Conservation (phyloP, 1,140 invertebrate genomes). For the Ceratosolen fusciceps region DNA sequence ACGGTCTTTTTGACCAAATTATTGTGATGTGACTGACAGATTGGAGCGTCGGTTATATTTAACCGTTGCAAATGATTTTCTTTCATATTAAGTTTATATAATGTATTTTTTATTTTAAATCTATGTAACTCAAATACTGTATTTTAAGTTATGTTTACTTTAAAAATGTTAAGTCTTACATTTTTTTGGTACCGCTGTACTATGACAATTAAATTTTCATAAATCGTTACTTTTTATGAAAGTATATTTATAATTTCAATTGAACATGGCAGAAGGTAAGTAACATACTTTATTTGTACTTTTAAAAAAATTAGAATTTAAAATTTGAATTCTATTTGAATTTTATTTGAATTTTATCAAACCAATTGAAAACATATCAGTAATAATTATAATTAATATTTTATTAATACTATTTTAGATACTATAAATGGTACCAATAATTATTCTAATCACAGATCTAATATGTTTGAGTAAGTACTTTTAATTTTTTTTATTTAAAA, state of each 20-base stretch:
- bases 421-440: constrained; percentile 10
- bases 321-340: neutral
- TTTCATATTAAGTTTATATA: neutral
- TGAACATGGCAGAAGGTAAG: constrained; percentile 51
- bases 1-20: constrained; percentile 28
- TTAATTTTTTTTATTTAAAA: neutral
- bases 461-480: constrained; percentile 29
- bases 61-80: neutral
- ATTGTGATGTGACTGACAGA: neutral
- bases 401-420: constrained; percentile 19
- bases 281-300: constrained; percentile 23
- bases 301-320: neutral
- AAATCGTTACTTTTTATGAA: neutral
- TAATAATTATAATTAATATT: neutral
- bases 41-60: neutral
- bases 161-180: neutral
- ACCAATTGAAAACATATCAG: neutral
- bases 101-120: neutral
- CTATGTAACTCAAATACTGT: neutral
- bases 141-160: neutral
- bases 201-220: neutral
- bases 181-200: neutral
- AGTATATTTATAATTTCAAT: neutral
- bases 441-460: constrained; percentile 5
- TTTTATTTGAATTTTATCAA: neutral